Evolutionary conservation across 2,888 invertebrate species (phyloP).

Genomic region (Metellina segmentata): DNA sequence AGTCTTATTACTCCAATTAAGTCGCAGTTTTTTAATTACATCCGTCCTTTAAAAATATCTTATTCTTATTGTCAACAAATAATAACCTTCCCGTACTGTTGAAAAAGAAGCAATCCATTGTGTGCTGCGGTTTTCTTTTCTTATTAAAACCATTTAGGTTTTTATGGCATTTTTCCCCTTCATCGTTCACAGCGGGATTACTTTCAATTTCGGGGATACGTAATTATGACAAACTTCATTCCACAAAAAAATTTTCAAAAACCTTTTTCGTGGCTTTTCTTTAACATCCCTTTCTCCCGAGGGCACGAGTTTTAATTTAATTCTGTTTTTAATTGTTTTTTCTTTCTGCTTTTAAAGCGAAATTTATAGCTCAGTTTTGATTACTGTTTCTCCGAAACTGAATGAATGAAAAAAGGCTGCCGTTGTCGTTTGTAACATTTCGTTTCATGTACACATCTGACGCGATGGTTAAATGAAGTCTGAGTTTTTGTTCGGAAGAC

Average conservation of each 20-base stretch:
- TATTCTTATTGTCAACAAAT: background rate
- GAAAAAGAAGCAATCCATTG: background rate
- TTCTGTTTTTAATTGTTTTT: constrained; percentile 53
- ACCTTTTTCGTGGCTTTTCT: constrained; percentile 37
- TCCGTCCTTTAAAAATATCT: background rate
- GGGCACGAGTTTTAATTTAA: constrained; percentile 49
- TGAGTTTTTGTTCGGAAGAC: background rate
- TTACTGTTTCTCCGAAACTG: constrained; percentile 8
- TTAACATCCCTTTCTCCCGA: constrained; percentile 14
- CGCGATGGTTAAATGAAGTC: background rate
- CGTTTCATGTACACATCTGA: background rate
- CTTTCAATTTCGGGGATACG: constrained; percentile 46
- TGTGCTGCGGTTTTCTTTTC: background rate
- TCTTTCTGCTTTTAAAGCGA: constrained; percentile 8
- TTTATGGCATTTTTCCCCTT: constrained; percentile 2
- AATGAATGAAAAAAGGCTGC: constrained; percentile 5
- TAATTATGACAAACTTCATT: constrained; percentile 37
- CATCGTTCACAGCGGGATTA: constrained; percentile 26
- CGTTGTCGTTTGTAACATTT: constrained; percentile 21
- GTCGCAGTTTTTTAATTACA: background rate
- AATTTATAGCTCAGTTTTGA: constrained; percentile 35
- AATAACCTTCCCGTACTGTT: background rate
- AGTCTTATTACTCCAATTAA: background rate
- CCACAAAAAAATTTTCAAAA: background rate
- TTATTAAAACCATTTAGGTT: constrained; percentile 61